Evolutionary conservation across 2,888 invertebrate species (phyloP).

Genomic region (Plagiodera versicolora): DNA sequence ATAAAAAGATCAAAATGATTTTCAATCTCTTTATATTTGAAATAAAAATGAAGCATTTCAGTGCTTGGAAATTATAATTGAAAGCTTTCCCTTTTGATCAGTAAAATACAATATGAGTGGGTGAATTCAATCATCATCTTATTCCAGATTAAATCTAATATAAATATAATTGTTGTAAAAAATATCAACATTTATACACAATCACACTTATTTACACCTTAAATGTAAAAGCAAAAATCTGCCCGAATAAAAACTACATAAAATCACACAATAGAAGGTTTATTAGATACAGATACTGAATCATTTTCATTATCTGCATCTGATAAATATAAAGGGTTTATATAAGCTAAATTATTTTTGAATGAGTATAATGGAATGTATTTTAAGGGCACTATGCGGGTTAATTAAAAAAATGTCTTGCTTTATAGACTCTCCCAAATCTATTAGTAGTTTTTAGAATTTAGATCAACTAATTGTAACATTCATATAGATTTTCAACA

Average conservation of each 20-base stretch:
- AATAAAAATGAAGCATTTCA: slow-evolving; percentile 45
- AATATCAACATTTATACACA: slow-evolving; percentile 50
- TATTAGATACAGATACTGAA: slow-evolving; percentile 5
- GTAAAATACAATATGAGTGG: slow-evolving; percentile 9
- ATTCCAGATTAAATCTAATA: slow-evolving; percentile 16
- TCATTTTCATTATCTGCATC: background rate
- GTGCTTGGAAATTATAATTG: slow-evolving; percentile 36
- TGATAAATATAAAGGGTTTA: background rate
- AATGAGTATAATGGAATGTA: slow-evolving; percentile 10
- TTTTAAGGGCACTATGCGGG: slow-evolving; percentile 8
- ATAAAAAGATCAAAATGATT: slow-evolving; percentile 6
- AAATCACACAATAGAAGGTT: background rate
- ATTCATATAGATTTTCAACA: slow-evolving; percentile 7
- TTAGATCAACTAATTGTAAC: background rate
- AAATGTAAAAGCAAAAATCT: slow-evolving; percentile 20
- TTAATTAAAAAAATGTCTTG: background rate
- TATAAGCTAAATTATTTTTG: background rate
- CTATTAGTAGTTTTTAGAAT: background rate
- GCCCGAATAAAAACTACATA: slow-evolving; percentile 1
- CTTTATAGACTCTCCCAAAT: slow-evolving; percentile 7
- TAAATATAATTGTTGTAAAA: slow-evolving; percentile 40
- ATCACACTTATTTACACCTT: slow-evolving; percentile 42
- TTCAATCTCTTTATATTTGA: slow-evolving; percentile 15
- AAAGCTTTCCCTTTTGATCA: slow-evolving; percentile 12
- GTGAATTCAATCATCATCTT: background rate